phyloP scores from a whole-genome alignment of 2,113 vertebrate genomes.

The Pygoscelis antarcticus region DNA sequence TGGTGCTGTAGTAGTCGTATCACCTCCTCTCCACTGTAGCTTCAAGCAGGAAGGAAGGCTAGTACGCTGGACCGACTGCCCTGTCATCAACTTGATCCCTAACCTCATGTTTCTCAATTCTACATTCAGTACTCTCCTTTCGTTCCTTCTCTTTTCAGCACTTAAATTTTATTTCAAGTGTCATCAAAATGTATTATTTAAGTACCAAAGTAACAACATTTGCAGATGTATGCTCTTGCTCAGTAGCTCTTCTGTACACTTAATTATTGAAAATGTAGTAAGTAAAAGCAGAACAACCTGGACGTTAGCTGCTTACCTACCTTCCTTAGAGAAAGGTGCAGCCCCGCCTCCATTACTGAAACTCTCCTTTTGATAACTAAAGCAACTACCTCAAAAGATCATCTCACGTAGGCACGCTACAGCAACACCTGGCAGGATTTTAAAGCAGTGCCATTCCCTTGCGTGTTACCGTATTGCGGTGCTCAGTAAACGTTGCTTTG shows the following conservation, averaged over 20 bases:
- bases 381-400: not conserved
- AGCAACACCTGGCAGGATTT: not conserved
- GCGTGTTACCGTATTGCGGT: accelerated
- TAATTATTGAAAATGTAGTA: not conserved
- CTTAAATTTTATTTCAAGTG: not conserved
- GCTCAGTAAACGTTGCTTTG: not conserved
- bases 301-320: not conserved
- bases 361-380: not conserved
- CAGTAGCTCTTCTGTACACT: not conserved
- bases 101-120: not conserved
- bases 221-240: not conserved
- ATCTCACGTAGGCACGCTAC: not conserved
- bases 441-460: not conserved
- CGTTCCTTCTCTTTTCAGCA: not conserved
- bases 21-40: not conserved
- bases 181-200: not conserved
- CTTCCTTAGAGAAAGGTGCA: not conserved
- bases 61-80: accelerated
- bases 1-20: not conserved
- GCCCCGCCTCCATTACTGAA: not conserved
- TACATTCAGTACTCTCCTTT: not conserved
- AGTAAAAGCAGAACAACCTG: not conserved
- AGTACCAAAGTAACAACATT: not conserved
- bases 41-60: not conserved
- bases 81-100: not conserved